Conservation (phyloP, 2,888 invertebrate genomes). For the Polydrusus tereticollis region DNA sequence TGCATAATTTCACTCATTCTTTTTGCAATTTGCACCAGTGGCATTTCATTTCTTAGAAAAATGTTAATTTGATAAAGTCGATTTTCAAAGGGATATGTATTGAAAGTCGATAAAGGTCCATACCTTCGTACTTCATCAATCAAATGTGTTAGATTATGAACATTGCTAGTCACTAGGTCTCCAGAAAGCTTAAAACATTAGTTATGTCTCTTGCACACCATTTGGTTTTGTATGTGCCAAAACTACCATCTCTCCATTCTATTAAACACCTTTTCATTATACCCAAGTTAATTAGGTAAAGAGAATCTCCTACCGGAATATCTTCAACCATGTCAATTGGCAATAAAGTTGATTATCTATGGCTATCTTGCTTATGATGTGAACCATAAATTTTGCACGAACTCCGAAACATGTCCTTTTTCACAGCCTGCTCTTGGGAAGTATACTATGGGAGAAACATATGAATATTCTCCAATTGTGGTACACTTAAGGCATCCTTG, state of each 20-base stretch:
- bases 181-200: slow-evolving; percentile 41
- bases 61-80: slow-evolving; percentile 55
- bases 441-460: slow-evolving; percentile 22
- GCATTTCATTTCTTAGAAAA: slow-evolving; percentile 49
- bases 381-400: slow-evolving; percentile 30
- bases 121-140: slow-evolving; percentile 58
- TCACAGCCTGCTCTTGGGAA: slow-evolving; percentile 36
- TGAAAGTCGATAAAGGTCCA: slow-evolving; percentile 58
- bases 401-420: slow-evolving; percentile 35
- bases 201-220: slow-evolving; percentile 46
- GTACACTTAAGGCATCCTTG: slow-evolving; percentile 51
- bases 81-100: slow-evolving; percentile 62
- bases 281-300: slow-evolving; percentile 50
- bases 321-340: slow-evolving; percentile 45
- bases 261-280: slow-evolving; percentile 43
- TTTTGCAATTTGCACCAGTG: slow-evolving; percentile 53
- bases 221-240: slow-evolving; percentile 48
- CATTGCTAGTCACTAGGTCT: slow-evolving; percentile 19
- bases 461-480: slow-evolving; percentile 37
- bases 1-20: slow-evolving; percentile 43
- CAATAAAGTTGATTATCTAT: slow-evolving; percentile 18
- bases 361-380: slow-evolving; percentile 45
- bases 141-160: slow-evolving; percentile 53
- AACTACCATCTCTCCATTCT: slow-evolving; percentile 47
- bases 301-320: slow-evolving; percentile 47